Evolutionary conservation across 2,797 vertebrate species (phyloP), one percentile per base, ranked within the genome.

Genomic region (Phrynocephalus guinanensis): DNA sequence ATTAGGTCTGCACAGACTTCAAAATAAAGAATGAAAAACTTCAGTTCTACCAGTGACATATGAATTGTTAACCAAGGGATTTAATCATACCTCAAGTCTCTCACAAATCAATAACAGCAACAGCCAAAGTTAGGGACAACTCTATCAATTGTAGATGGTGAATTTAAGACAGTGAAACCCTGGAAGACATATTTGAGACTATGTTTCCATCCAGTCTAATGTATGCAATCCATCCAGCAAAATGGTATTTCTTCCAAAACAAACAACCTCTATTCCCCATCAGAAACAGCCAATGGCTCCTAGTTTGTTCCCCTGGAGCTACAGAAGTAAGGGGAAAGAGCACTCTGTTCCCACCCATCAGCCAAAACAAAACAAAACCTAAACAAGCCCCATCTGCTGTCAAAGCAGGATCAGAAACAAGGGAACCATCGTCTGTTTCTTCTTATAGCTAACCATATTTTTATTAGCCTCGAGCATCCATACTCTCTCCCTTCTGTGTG

Each of bases 21-120:
- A 81, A 68, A 80, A 79, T 66, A 79, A 89, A 63, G 44, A 67
- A 0, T 86, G 86, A 48, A 1, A 78, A 88, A 60, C 66, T 9
- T 67, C 24, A 63, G 18, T 90, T 87, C 79, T 82, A 26, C 78
- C 82, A 84, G 67, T 86, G 78, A 84, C 86, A 85, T 86, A 78
- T 88, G 72, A 0, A 5, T 79, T n/a, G 66, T 67, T 67, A 33
- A 87, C 20, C 7, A 48, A 87, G 22, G 68, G 30, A 28, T 18
- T 66, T 56, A 60, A 18, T 26, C 26, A 86, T 26, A 28, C 70
- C 2, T 38, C 28, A 30, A 16, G 38, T 52, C 22, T 77, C 28
- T 28, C 30, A 52, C 28, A 44, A 24, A 52, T 44, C 18, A 72
- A 67, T 33, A 82, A 70, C 38, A 66, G 66, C 20, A 71, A 71